phyloP scores from a whole-genome alignment of 2,797 vertebrate genomes.

The Lates japonicus region DNA sequence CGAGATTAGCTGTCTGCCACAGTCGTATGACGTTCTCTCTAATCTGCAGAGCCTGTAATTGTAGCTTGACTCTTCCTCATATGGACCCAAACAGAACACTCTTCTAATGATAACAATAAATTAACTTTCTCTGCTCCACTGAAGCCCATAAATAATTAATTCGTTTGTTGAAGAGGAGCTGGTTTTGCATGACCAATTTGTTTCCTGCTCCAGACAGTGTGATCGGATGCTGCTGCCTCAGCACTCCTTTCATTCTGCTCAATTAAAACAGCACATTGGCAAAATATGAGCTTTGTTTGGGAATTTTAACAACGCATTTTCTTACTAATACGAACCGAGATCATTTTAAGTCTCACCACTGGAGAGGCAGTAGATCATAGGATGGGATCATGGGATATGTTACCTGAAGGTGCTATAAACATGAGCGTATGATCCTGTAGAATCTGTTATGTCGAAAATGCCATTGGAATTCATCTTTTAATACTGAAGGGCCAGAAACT shows the following conservation, averaged over 20 bases:
- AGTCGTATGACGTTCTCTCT: conserved; percentile 28
- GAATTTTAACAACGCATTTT: conserved; percentile 24
- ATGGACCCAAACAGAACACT: conserved; percentile 76
- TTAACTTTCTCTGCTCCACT: conserved; percentile 85
- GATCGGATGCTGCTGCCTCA: conserved; percentile 78
- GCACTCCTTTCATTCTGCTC: conserved; percentile 61
- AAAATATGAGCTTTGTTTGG: conserved; percentile 77
- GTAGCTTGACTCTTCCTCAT: conserved; percentile 57
- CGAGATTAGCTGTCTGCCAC: conserved; percentile 8
- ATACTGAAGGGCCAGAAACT: too few relatives aligned
- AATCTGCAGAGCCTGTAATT: conserved; percentile 66
- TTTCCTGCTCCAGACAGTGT: conserved; percentile 66
- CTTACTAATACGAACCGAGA: conserved; percentile 3
- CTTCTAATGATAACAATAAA: conserved; percentile 87
- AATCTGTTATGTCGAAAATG: neutral
- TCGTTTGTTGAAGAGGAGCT: conserved; percentile 81
- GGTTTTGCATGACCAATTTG: conserved; percentile 80
- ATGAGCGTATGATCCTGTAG: neutral
- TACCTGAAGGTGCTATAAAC: neutral
- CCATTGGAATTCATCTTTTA: neutral
- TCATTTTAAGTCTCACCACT: neutral
- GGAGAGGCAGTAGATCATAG: conserved; percentile 20
- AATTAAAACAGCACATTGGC: conserved; percentile 68
- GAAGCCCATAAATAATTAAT: conserved; percentile 88
- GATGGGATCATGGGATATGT: too few relatives aligned